phyloP scores from a whole-genome alignment of 2,888 invertebrate species.

The Podabrus alpinus region DNA sequence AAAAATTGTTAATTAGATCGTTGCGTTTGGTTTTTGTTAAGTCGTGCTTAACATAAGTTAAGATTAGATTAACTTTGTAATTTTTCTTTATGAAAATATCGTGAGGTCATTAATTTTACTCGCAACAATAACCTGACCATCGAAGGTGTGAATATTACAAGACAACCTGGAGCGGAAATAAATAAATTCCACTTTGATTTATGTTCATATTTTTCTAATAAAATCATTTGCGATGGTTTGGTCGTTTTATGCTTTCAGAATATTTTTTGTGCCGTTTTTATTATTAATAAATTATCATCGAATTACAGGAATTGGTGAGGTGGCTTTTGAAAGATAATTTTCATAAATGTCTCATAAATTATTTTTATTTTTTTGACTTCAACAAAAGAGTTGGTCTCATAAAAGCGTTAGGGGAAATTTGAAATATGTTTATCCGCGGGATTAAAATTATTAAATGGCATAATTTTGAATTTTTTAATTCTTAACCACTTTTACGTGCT shows the following conservation, averaged over 20 bases:
- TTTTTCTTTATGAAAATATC: slow-evolving; percentile 2
- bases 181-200: slow-evolving; percentile 22
- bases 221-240: slow-evolving; percentile 11
- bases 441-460: neutral
- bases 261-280: neutral
- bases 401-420: neutral
- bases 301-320: neutral
- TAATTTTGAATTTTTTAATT: neutral
- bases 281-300: neutral
- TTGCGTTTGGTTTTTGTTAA: neutral
- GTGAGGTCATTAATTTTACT: slow-evolving; percentile 9
- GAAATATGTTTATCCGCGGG: neutral
- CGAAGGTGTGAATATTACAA: slow-evolving; percentile 11
- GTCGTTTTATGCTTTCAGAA: neutral
- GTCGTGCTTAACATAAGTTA: neutral
- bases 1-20: neutral
- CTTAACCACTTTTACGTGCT: neutral
- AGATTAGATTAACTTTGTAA: neutral
- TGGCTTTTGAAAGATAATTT: neutral
- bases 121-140: slow-evolving; percentile 7
- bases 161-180: slow-evolving; percentile 13
- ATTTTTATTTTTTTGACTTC: neutral
- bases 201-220: slow-evolving; percentile 16
- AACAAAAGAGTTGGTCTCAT: neutral
- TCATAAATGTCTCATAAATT: neutral